A percentile compares a stretch with the other conserved stretches of the same genome.
Conservation (phyloP, 1,140 invertebrate genomes). For the Periplaneta americana region DNA sequence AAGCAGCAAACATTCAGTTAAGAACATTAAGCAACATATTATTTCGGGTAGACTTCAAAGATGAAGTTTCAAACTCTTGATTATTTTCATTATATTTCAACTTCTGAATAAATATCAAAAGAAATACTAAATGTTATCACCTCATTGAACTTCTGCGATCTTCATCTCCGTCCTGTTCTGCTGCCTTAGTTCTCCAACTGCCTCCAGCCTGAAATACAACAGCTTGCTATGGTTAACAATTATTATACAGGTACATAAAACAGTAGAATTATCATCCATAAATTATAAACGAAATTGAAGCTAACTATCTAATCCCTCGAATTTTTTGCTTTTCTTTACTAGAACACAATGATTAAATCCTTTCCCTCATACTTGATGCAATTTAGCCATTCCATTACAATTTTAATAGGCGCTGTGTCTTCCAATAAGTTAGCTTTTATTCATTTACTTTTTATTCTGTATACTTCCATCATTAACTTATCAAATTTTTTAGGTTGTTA, state of each 20-base stretch:
- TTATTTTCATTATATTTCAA: no score
- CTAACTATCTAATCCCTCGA: not conserved
- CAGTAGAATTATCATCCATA: not conserved
- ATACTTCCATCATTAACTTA: no score
- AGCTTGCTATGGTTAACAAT: not conserved
- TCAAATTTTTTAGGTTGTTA: no score
- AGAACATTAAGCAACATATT: no score
- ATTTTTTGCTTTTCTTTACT: not conserved
- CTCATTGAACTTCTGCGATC: not conserved
- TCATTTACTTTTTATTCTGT: no score
- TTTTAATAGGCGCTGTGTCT: no score
- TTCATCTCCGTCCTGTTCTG: constrained; percentile 1
- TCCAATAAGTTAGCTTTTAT: no score
- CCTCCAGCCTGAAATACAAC: not conserved
- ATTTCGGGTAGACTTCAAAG: no score
- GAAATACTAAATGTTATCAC: no score
- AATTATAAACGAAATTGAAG: not conserved
- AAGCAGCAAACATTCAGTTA: no score
- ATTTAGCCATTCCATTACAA: not conserved
- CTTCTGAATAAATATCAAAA: no score
- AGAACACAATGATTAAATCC: not conserved
- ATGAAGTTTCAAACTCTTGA: no score
- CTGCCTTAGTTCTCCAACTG: constrained; percentile 10
- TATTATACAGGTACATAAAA: not conserved
- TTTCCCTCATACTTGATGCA: not conserved